These are phyloP conservation scores for Agrypnus murinus DNA, from an alignment of 2,888 invertebrate genomes.

Conservation along the genomic window DNA sequence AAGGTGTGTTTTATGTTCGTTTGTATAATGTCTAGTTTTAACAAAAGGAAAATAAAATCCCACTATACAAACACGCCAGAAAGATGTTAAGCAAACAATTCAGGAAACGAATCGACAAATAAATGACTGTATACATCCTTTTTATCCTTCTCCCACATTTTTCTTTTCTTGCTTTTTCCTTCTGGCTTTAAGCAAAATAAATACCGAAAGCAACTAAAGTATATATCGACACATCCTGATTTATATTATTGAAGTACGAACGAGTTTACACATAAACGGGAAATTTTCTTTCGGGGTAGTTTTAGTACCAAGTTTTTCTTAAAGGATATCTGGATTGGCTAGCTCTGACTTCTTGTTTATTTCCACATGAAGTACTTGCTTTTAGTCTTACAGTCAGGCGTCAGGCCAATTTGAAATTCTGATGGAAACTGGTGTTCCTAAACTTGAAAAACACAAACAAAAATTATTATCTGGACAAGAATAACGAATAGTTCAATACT, in stretches of 20 bases:
- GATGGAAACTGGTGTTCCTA: too few species aligned
- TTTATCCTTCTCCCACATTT: slow-evolving; percentile 12
- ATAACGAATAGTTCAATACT: too few species aligned
- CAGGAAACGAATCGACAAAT: slow-evolving; percentile 22
- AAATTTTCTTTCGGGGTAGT: neutral
- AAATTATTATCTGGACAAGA: too few species aligned
- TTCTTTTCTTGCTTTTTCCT: neutral
- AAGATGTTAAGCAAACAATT: slow-evolving; percentile 13
- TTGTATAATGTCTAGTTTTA: neutral
- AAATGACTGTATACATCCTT: slow-evolving; percentile 12
- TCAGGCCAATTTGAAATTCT: too few species aligned
- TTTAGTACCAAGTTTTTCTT: too few species aligned
- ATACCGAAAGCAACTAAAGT: neutral
- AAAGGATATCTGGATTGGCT: too few species aligned
- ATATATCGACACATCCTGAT: slow-evolving; percentile 21
- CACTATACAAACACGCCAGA: neutral
- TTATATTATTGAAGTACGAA: slow-evolving; percentile 2
- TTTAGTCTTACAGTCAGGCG: too few species aligned
- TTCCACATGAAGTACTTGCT: too few species aligned
- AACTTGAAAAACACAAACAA: too few species aligned
- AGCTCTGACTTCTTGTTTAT: too few species aligned
- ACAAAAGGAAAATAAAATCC: slow-evolving; percentile 9
- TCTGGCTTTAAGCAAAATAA: slow-evolving; percentile 8
- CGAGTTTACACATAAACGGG: neutral
- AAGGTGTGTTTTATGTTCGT: neutral